Conservation (phyloP, 2,888 invertebrate species). For the Spilarctia lutea region DNA sequence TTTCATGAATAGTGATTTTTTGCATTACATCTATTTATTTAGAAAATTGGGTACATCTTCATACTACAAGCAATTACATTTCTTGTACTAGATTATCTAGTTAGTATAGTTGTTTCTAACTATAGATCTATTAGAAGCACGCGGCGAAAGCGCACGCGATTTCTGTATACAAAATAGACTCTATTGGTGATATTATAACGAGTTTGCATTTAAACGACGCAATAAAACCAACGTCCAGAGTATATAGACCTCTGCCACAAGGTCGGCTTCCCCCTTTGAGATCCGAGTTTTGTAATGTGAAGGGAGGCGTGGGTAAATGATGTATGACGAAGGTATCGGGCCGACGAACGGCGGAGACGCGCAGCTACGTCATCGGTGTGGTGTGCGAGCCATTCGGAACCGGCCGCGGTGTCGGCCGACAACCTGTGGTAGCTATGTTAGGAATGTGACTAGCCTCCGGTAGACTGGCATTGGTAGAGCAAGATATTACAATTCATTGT, state of each 20-base stretch:
- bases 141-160: conserved; percentile 62
- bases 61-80: neutral
- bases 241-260: conserved; percentile 51
- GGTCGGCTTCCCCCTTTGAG: conserved; percentile 46
- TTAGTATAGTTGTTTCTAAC: neutral
- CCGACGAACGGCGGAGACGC: conserved; percentile 69
- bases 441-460: conserved; percentile 80
- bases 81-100: neutral
- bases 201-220: conserved; percentile 50
- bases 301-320: conserved; percentile 52
- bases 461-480: conserved; percentile 78
- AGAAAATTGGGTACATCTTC: conserved; percentile 8
- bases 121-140: conserved; percentile 38
- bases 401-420: conserved; percentile 78
- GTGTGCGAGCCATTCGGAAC: conserved; percentile 73
- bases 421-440: conserved; percentile 79
- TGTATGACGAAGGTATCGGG: conserved; percentile 50
- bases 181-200: conserved; percentile 52
- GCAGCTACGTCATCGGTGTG: conserved; percentile 70
- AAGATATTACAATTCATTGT: conserved; percentile 64
- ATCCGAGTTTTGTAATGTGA: conserved; percentile 30
- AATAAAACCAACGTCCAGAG: conserved; percentile 44
- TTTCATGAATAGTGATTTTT: conserved; percentile 5
- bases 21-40: conserved; percentile 3
- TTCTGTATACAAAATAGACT: conserved; percentile 37